Base-by-base conservation (phyloP, 1,140 invertebrate genomes). In the Tyrophagus putrescentiae region DNA sequence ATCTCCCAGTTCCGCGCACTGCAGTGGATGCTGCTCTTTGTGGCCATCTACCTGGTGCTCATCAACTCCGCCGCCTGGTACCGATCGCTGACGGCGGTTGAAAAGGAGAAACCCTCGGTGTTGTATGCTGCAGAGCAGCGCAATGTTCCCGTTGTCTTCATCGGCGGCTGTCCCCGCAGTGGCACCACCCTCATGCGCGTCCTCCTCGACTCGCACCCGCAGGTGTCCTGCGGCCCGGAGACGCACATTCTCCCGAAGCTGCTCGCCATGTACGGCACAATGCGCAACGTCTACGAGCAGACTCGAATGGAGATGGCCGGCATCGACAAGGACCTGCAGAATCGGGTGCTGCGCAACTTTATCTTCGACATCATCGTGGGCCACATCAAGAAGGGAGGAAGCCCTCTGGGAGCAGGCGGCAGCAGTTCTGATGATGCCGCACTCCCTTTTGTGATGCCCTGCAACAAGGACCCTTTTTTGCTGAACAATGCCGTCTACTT, bases 401-500 rank as follows among this genome's bases (percentile, higher is more conserved):
- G n/a, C n/a, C n/a, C n/a, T n/a, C n/a, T n/a, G n/a, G n/a, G n/a
- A n/a, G n/a, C n/a, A n/a, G n/a, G n/a, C n/a, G n/a, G n/a, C n/a
- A n/a, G n/a, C n/a, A 13, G 45, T 48, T 7, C 13, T 25, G 23
- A 21, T 9, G 21, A 48, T 25, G 18, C 7, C 7, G 13, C 23
- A 57, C 79, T 84, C 94, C 57, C 79, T 85, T 32, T 61, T 72
- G 27, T 78, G n/a, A n/a, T 72, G 23, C 77, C 96, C 54, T 98
- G 95, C 76, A 98, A 98, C 77, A 99, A 99, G 75, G 95, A 99
- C 77, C 95, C 95, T 21, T 81, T 97, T 57, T 91, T 91, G n/a
- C 78, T 98, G 42, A 96, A 96, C 76, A 93, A 93, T 75, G 87
- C 93, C 66, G 84, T 85, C 59, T 83, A 82, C 64, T 70, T 83